Conservation (phyloP, 2,113 vertebrate genomes). For the Serilophus lunatus region DNA sequence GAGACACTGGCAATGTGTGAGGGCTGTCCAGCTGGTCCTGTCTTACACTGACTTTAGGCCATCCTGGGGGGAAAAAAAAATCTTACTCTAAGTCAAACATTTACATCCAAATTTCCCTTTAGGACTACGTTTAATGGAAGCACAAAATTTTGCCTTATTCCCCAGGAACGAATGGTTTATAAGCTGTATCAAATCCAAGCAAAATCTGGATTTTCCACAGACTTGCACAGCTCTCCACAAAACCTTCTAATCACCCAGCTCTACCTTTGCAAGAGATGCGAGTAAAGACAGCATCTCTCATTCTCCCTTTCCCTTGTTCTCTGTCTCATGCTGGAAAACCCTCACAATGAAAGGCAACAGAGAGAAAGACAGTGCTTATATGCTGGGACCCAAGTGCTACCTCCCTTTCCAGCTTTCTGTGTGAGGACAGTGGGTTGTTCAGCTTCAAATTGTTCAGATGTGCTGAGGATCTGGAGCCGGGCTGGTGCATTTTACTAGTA, state of each 20-base stretch:
- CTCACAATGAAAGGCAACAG: background rate
- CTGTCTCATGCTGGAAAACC: background rate
- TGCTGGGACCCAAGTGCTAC: background rate
- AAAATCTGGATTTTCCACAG: background rate
- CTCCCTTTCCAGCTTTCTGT: background rate
- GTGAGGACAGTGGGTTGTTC: accelerated
- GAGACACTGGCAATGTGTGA: background rate
- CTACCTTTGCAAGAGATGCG: background rate
- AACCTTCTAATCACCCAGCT: background rate
- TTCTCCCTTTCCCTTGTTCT: background rate
- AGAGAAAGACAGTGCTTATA: background rate
- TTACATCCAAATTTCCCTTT: background rate
- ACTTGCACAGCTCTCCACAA: background rate
- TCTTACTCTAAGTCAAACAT: background rate
- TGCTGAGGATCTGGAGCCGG: background rate
- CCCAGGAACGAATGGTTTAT: background rate
- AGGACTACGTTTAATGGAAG: background rate
- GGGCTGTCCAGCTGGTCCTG: background rate
- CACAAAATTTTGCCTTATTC: background rate
- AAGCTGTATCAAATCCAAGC: background rate
- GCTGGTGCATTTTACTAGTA: background rate
- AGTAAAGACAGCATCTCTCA: background rate
- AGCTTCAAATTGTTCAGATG: background rate
- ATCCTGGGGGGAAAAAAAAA: background rate
- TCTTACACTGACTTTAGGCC: background rate